Evolutionary conservation across 2,888 invertebrate genomes (phyloP), one percentile per base, ranked within the genome.

Genomic region (Apantesis nais): DNA sequence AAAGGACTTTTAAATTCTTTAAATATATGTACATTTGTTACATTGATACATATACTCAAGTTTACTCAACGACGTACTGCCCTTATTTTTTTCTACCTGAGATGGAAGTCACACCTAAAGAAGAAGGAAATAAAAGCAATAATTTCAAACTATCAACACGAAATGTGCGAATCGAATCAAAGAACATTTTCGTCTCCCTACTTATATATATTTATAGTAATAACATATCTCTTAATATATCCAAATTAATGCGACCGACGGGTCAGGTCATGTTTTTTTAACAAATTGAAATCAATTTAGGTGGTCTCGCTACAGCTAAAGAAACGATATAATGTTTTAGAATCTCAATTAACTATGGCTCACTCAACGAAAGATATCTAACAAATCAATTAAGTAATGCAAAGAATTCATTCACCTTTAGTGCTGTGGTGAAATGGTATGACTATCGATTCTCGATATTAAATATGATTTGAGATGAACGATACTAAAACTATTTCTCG

Each of bases 381-480:
- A 93, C 92, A 92, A 93, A 94, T 93, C 93, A 93, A 94, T 93
- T 93, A 92, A 90, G 88, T 90, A 92, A 93, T 93, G 93, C 92
- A 88, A 92, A 90, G 93, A 93, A 93, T 93, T 92, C 92, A 91
- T 93, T 93, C 91, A 92, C 90, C 91, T 93, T 89, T 92, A 90
- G 90, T 85, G 91, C 79, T 83, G 92, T 80, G 74, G 61, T 76
- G 34, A 44, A 60, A 67, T 2, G 1, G 3, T 44, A 31, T 41
- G 39, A 34, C n/a, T 2, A 29, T 65, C 31, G 22, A 58, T 31
- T 67, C 44, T 60, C 67, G 67, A 58, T 39, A n/a, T 29, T 16
- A 29, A 58, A 14, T 7, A 29, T 58, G 7, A 48, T 22, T 44
- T 44, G 44, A 19, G 0, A 52, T 4, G 3, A n/a, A n/a, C 19